Evolutionary conservation across 2,113 vertebrate genomes (phyloP).

Genomic region (Argyrosomus japonicus): DNA sequence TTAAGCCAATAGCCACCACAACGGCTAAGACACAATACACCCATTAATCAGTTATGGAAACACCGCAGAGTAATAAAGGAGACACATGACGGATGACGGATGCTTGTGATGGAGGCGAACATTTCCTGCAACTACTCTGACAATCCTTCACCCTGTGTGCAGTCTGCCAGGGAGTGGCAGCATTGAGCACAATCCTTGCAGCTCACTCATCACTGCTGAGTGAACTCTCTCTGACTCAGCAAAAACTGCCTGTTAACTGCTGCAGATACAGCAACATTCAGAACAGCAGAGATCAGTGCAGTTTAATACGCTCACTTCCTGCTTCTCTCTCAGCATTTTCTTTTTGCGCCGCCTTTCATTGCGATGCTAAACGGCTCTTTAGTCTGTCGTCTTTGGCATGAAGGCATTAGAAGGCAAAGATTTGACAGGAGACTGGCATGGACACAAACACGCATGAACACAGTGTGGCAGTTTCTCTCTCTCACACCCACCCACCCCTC

Average conservation of each 20-base stretch:
- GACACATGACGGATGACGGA: conserved; percentile 36
- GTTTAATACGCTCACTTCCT: not conserved
- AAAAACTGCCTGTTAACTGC: conserved; percentile 58
- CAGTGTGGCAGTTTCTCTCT: not conserved
- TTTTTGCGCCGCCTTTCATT: not conserved
- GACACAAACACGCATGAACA: conserved; percentile 10
- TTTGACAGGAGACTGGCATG: conserved; percentile 18
- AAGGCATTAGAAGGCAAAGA: conserved; percentile 6
- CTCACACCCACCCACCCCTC: not conserved
- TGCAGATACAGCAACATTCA: conserved; percentile 66
- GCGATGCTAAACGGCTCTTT: not conserved
- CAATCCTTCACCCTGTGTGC: conserved; percentile 30
- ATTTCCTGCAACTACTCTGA: conserved; percentile 49
- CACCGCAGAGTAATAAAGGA: conserved; percentile 32
- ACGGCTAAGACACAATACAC: conserved; percentile 49
- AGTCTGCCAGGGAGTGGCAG: conserved; percentile 77
- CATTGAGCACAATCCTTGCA: conserved; percentile 56
- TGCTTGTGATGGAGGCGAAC: conserved; percentile 46
- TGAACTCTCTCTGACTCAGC: conserved; percentile 82
- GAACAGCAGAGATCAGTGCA: conserved; percentile 17
- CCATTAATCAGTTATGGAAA: conserved; percentile 66
- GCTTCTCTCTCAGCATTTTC: not conserved
- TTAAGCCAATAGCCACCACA: conserved; percentile 50
- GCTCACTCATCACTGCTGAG: conserved; percentile 64
- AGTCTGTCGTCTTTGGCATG: not conserved